Base-by-base conservation (phyloP, 2,888 invertebrate genomes). In the Allygus modestus region DNA sequence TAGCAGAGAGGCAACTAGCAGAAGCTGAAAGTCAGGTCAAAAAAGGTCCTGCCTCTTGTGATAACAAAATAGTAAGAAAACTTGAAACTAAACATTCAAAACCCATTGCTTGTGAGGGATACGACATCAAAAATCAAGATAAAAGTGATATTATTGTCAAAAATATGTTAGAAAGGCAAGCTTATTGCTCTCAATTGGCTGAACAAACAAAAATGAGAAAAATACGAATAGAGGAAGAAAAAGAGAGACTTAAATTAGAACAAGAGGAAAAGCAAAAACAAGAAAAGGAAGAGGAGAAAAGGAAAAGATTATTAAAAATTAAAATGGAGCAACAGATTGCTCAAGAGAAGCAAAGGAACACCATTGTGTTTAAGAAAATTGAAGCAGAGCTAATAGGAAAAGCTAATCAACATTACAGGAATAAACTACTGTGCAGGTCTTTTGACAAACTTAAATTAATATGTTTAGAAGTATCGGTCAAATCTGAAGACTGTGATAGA, bases 171-270 rank as follows among this genome's bases (percentile, higher is more conserved):
- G 75, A 77, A 28, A 20, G 75, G 17, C 75, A 77, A 28, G 75
- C 43, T 1, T 77, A 77, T 46, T 77, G 75, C 37, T 41, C 37
- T 23, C 46, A 77, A 11, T 43, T 77, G n/a, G 43, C 75, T 17
- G 75, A 77, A 46, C 15, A 43, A n/a, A 77, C 75, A 46, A 77
- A 77, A 77, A 2, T 46, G 17, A 77, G 75, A 17, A 77, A 77
- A 46, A 43, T 2, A 26, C 46, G 26, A 28, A 51, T 46, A 51
- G 75, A 77, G 12, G 75, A 77, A 51, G 46, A 77, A 46, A 46
- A 28, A 17, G 28, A 46, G 28, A 46, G 17, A 28, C 0, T 11
- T 5, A 77, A 46, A 51, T 4, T 77, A 43, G 75, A 77, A 46
- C 5, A 26, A 15, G 46, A 77, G 46, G 75, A 77, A 28, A 77